phyloP scores from a whole-genome alignment of 2,888 invertebrate species.

The Mamestra brassicae region DNA sequence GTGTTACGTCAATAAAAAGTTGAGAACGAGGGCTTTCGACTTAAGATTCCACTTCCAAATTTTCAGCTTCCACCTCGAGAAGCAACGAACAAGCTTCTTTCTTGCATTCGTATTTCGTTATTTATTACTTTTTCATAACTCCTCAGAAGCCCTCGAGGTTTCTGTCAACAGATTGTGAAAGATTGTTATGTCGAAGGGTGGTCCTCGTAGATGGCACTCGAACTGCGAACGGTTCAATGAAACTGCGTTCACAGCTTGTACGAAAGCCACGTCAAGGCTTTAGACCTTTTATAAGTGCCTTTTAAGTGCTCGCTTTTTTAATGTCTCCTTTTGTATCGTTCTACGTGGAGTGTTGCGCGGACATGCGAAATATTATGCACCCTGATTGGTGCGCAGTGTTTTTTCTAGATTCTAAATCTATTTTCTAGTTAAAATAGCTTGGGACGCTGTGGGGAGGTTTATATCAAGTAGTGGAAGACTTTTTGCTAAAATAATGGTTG shows the following conservation, averaged over 20 bases:
- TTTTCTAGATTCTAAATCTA: neutral
- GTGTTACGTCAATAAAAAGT: conserved; percentile 55
- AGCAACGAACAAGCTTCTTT: conserved; percentile 41
- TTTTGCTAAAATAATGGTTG: neutral
- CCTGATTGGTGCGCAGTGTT: neutral
- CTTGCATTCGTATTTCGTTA: conserved; percentile 57
- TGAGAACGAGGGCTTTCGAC: conserved; percentile 40
- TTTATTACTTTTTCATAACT: conserved; percentile 59
- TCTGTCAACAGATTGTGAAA: conserved; percentile 61
- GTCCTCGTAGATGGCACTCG: conserved; percentile 57
- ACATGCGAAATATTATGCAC: conserved; percentile 19
- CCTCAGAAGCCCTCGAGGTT: conserved; percentile 46
- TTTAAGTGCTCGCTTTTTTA: conserved; percentile 63
- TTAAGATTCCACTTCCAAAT: conserved; percentile 49
- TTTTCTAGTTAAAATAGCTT: neutral
- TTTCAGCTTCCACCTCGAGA: conserved; percentile 43
- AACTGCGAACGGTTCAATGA: conserved; percentile 71
- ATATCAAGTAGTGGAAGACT: neutral
- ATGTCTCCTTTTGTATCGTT: conserved; percentile 51
- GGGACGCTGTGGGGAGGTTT: neutral
- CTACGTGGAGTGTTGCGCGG: conserved; percentile 15
- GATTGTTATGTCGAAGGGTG: conserved; percentile 59
- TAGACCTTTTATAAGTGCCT: conserved; percentile 66
- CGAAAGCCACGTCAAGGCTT: conserved; percentile 55
- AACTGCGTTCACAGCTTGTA: conserved; percentile 67